Evolutionary conservation across 2,888 invertebrate species (phyloP), one percentile per base, ranked within the genome.

Genomic region (Mythimna ferrago): DNA sequence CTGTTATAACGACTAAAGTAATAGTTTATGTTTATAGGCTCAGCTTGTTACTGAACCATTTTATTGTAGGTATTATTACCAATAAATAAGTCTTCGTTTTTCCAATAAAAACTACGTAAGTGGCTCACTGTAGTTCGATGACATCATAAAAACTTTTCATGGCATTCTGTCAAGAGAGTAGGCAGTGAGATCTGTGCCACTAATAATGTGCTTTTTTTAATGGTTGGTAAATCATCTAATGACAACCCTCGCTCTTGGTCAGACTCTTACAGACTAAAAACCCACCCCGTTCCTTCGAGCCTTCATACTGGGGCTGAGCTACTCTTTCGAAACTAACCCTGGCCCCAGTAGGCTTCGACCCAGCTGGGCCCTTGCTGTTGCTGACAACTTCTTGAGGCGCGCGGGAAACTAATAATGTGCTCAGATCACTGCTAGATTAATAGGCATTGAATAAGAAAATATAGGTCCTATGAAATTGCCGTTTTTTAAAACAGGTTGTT

Each of bases 1-100:
- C 64, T 61, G 66, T 62, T 61, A 64, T 60, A 73, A 78, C 14
- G 38, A 63, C 14, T 48, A 57, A 69, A 78, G 67, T 80, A 66
- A 78, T 71, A 61, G 48, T 65, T 65, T 67, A 62, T 75, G 62
- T 75, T 62, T 76, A 69, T 76, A 5, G 35, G 14, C n/a, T 11
- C 6, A 48, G 9, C 38, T 67, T 19, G 53, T 53, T 63, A 56
- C 26, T 4, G 19, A 41, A 6, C 2, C 16, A 54, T 72, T 79
- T 63, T 78, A 53, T 51, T 41, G 38, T 67, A 35, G 16, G 38
- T 21, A 7, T 32, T 32, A 41, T 32, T 10, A 54, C 32, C 32
- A 41, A 56, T 74, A 51, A 62, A 74, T 26, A 56, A 61, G 32
- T 71, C 54, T 51, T 0, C 6, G 11, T 48, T 21, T 19, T 6